Base-by-base conservation (phyloP, 2,113 vertebrate genomes). In the Hippocampus barbouri region DNA sequence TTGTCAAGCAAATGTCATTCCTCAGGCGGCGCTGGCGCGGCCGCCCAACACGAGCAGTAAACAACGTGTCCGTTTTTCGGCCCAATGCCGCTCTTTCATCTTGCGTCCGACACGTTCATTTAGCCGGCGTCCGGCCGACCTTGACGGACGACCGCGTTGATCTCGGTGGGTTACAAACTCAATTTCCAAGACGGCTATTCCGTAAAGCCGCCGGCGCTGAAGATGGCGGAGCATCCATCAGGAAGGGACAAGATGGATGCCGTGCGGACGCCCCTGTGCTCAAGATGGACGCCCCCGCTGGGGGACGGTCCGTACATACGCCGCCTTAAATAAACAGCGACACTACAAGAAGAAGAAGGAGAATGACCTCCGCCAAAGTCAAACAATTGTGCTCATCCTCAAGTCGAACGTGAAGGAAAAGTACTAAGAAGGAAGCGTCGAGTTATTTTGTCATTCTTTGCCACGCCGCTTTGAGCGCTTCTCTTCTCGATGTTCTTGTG, bases 111-210 rank as follows among this genome's bases (percentile, higher is more conserved):
- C n/a, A 27, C 56, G 23, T 59, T 59, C 23, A 27, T 59, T 59
- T 59, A 3, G n/a, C 14, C 23, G 10, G 4, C 21, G 20, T 54
- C 53, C 20, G 53, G 53, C 9, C 57, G 25, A 60, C 57, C 25
- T 30, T 30, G 57, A 60, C 25, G 25, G 14, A 60, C 25, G 57
- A 30, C 25, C 25, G 57, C 57, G 25, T 59, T 27, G 57, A 27
- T 59, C 57, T 59, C 66, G 70, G 69, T 6, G 34, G 71, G 78
- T 77, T 78, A 75, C 72, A 81, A 85, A 88, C 87, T 83, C 83
- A 78, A 88, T 88, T 88, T 87, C 82, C 83, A 75, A 84, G 79
- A 75, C 83, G 78, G 85, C 84, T 87, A 76, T 76, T 71, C 71
- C 80, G 79, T 77, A n/a, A 57, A 72, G 79, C 81, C 78, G 70